Conservation (phyloP, 2,113 vertebrate species). For the Anolis sagrei region DNA sequence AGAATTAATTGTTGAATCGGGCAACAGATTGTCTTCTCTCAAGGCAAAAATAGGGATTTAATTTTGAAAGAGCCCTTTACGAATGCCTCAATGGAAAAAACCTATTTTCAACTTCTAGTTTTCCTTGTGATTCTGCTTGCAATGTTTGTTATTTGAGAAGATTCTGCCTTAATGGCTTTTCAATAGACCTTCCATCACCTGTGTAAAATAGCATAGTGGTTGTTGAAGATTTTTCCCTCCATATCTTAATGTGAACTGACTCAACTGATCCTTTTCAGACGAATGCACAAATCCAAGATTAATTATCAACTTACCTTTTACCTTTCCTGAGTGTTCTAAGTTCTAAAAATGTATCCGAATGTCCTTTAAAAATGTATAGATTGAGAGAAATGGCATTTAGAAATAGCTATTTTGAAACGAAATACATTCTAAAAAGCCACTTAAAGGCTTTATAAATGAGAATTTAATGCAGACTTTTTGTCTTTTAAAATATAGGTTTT, state of each 20-base stretch:
- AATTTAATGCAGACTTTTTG: background rate
- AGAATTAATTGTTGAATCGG: constrained; percentile 45
- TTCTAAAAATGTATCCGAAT: background rate
- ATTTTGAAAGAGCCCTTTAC: constrained; percentile 28
- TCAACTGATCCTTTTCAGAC: background rate
- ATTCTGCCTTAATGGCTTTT: background rate
- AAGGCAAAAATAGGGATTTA: constrained; percentile 39
- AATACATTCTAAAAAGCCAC: background rate
- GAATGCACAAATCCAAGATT: background rate
- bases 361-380: background rate
- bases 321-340: background rate
- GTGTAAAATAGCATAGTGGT: background rate
- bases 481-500: background rate
- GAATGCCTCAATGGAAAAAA: background rate
- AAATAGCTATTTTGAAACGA: background rate
- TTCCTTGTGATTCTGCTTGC: background rate
- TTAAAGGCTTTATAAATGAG: background rate
- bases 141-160: background rate
- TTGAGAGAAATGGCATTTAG: background rate
- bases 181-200: background rate
- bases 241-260: background rate
- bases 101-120: background rate
- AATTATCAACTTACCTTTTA: background rate
- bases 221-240: background rate
- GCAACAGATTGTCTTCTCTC: constrained; percentile 36